Percentiles rank a stretch among this genome's conserved stretches.
These are phyloP conservation scores for Mnemiopsis leidyi DNA, from an alignment of 37 sponge, comb jelly and placozoan genomes.

Conservation along the genomic window DNA sequence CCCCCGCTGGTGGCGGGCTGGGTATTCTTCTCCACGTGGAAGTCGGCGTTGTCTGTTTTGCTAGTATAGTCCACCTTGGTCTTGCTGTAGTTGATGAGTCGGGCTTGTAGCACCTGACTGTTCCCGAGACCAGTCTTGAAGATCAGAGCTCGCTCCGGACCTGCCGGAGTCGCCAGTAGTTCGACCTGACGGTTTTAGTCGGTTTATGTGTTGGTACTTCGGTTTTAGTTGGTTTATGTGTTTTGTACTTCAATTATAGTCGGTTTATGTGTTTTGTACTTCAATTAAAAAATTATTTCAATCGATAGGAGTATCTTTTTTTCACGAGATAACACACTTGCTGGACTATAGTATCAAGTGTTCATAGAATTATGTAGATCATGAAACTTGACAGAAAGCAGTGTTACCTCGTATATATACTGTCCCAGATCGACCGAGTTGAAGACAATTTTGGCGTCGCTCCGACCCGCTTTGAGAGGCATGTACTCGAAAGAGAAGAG, in stretches of 20 bases:
- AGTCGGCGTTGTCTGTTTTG: slow-evolving; percentile 89
- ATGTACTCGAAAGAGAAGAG: slow-evolving; percentile 92
- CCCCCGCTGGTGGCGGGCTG: slow-evolving; percentile 83
- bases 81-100: slow-evolving; percentile 82
- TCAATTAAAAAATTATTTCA: no score
- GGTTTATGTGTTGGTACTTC: no score
- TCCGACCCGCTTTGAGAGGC: slow-evolving; percentile 87
- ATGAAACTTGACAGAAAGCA: no score
- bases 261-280: no score
- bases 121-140: slow-evolving; percentile 82
- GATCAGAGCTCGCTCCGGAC: slow-evolving; percentile 83
- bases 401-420: slow-evolving; percentile 94
- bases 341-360: no score
- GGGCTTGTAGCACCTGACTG: slow-evolving; percentile 74
- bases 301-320: no score
- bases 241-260: no score
- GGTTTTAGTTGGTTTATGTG: no score
- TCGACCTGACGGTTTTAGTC: slow-evolving; percentile 65
- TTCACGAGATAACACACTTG: no score
- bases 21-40: slow-evolving; percentile 86
- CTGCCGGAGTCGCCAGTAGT: slow-evolving; percentile 76
- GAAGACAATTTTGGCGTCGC: slow-evolving; percentile 75
- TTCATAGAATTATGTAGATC: no score
- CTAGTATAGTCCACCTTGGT: slow-evolving; percentile 88
- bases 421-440: slow-evolving; percentile 81